Evolutionary conservation across 2,888 invertebrate genomes (phyloP).

Genomic region (Bugulina stolonifera): DNA sequence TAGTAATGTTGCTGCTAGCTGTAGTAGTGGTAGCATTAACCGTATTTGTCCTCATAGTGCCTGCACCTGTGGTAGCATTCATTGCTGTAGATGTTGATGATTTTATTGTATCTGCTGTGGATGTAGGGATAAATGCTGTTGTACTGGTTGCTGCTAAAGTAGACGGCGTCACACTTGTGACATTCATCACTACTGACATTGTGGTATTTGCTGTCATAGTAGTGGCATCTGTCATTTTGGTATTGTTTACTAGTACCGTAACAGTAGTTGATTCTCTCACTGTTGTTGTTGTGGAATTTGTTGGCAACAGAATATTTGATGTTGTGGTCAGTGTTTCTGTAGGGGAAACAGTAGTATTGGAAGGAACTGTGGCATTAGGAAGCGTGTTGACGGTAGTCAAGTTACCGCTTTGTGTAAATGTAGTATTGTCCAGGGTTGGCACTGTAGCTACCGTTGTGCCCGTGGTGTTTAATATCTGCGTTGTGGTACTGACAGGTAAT

Average conservation of each 20-base stretch:
- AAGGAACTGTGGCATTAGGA: too few species aligned
- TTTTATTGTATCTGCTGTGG: too few species aligned
- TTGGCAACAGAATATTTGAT: neutral
- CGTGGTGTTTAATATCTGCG: neutral
- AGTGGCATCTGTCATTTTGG: too few species aligned
- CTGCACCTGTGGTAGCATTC: neutral
- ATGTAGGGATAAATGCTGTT: too few species aligned
- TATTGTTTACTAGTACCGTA: neutral
- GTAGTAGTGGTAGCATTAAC: neutral
- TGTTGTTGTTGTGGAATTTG: neutral
- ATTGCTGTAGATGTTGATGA: neutral
- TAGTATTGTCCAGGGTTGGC: neutral
- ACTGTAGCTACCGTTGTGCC: neutral
- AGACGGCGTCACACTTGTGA: too few species aligned
- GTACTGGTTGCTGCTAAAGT: too few species aligned
- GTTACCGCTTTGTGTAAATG: too few species aligned
- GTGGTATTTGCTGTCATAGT: too few species aligned
- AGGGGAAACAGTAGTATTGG: neutral
- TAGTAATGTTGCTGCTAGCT: neutral
- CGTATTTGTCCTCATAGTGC: neutral
- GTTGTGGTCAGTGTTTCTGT: neutral
- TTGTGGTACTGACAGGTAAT: neutral
- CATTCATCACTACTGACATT: too few species aligned
- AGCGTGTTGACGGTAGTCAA: too few species aligned
- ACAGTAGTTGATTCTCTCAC: neutral